phyloP scores from a whole-genome alignment of 2,113 vertebrate genomes.

The Misgurnus mizolepis region DNA sequence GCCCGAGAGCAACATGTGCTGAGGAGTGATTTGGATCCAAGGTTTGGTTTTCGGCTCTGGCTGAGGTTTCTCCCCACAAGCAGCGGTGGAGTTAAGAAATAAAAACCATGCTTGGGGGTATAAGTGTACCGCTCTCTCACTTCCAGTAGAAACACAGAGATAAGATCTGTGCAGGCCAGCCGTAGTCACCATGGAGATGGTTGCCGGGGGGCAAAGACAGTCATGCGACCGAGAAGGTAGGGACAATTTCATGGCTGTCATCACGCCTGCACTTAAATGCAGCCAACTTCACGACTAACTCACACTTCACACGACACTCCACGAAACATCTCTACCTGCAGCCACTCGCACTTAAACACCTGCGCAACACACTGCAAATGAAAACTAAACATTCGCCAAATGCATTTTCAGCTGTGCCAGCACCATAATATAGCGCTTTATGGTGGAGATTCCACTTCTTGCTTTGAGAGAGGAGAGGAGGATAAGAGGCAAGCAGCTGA shows the following conservation, averaged over 20 bases:
- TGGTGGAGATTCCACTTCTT: background rate
- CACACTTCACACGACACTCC: background rate
- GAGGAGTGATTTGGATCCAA: slow-evolving; percentile 20
- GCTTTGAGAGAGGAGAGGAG: slow-evolving; percentile 10
- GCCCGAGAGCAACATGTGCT: slow-evolving; percentile 16
- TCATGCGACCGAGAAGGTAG: slow-evolving; percentile 68
- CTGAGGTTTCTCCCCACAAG: background rate
- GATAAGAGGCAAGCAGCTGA: slow-evolving; percentile 62
- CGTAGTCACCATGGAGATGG: slow-evolving; percentile 56
- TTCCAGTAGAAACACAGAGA: slow-evolving; percentile 61
- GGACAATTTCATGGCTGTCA: slow-evolving; percentile 74
- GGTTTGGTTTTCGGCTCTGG: background rate
- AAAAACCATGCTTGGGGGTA: slow-evolving; percentile 26
- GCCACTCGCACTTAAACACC: slow-evolving; percentile 19
- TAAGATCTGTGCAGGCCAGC: slow-evolving; percentile 53
- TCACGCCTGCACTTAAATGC: slow-evolving; percentile 24
- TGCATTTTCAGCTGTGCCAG: background rate
- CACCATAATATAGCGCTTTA: background rate
- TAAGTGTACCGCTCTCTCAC: slow-evolving; percentile 50
- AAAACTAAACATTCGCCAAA: slow-evolving; percentile 6
- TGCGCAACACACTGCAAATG: background rate
- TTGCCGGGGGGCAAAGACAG: slow-evolving; percentile 47
- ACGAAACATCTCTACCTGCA: background rate
- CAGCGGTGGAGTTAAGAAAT: slow-evolving; percentile 15
- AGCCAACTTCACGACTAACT: background rate